These are phyloP conservation scores for Orthosia gracilis DNA, from an alignment of 2,888 invertebrate species.

Conservation along the genomic window DNA sequence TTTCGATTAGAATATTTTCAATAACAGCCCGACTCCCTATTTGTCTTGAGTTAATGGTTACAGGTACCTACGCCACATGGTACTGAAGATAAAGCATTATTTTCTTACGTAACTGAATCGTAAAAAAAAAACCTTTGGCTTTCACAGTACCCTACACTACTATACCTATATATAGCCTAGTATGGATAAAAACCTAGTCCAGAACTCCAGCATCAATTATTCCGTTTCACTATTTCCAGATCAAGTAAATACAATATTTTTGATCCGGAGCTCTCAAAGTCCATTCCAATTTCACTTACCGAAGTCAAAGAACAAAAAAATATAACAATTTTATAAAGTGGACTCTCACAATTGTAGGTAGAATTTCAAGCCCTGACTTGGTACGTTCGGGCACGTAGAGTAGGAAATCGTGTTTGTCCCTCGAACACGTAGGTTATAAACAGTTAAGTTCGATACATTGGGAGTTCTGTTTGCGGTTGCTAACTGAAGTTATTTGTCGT, in stretches of 20 bases:
- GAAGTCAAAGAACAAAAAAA: conserved; percentile 61
- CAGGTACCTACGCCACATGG: too few relatives aligned
- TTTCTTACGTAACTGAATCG: too few relatives aligned
- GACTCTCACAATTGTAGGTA: conserved; percentile 57
- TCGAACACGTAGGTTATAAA: conserved; percentile 85
- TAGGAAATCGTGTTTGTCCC: conserved; percentile 85
- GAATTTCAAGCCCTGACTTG: conserved; percentile 52
- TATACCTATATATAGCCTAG: neutral
- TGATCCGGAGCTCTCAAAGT: conserved; percentile 44
- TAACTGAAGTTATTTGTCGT: conserved; percentile 54
- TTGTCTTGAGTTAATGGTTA: too few relatives aligned
- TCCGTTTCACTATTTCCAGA: conserved; percentile 24
- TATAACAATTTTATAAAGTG: conserved; percentile 69
- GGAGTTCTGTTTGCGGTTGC: conserved; percentile 60
- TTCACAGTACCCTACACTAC: too few relatives aligned
- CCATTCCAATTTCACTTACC: conserved; percentile 65
- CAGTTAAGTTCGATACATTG: conserved; percentile 83
- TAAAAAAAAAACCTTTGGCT: too few relatives aligned
- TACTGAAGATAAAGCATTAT: too few relatives aligned
- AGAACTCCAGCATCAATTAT: conserved; percentile 42
- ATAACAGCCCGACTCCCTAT: too few relatives aligned
- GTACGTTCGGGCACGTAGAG: conserved; percentile 79
- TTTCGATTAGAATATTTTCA: too few relatives aligned
- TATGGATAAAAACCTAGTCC: neutral
- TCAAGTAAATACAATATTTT: conserved; percentile 57